Evolutionary conservation across 2,113 vertebrate species (phyloP), one percentile per base, ranked within the genome.

Genomic region (Hippocampus zosterae): DNA sequence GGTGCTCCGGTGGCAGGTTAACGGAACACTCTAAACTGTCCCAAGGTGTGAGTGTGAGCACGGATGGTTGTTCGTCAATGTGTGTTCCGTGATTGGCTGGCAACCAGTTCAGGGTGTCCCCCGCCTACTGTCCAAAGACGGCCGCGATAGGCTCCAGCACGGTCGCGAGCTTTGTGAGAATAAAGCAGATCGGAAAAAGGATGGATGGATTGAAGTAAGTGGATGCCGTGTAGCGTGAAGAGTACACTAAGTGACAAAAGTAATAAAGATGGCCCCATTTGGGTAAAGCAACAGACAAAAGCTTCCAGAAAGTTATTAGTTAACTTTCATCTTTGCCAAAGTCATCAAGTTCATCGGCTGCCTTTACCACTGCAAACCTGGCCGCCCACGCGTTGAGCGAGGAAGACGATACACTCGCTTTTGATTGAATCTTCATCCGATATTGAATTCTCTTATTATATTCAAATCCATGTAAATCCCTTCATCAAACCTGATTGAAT

Each of bases 391-490:
- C 12, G 42, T 13, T 12, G 5, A 7, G 9, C 61, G 8, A 7
- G 16, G 0, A 8, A 25, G 11, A n/a, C 37, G 12, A 42, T 53
- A 61, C 46, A 68, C 21, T 62, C 59, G 56, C 12, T 65, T 64
- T 78, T 75, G 64, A 67, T 67, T 78, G 29, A 72, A 53, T 65
- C 66, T 68, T 52, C 70, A 78, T 72, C 71, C 42, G 19, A 25
- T 53, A 40, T 68, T 8, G 53, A 66, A 80, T 76, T 63, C 56
- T 81, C 73, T 76, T 67, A 78, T 19, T 41, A 27, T 65, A 75
- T 41, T 68, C 19, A 65, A 77, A 72, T 77, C 77, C 74, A 57
- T 44, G 37, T 3, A 19, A 83, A 75, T 77, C 77, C 55, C 53
- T 62, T 10, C 6, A 66, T 73, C 59, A 72, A 70, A 70, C 74